Evolutionary conservation across 2,888 invertebrate species (phyloP), one percentile per base, ranked within the genome.

Genomic region (Drosophila ustulata): DNA sequence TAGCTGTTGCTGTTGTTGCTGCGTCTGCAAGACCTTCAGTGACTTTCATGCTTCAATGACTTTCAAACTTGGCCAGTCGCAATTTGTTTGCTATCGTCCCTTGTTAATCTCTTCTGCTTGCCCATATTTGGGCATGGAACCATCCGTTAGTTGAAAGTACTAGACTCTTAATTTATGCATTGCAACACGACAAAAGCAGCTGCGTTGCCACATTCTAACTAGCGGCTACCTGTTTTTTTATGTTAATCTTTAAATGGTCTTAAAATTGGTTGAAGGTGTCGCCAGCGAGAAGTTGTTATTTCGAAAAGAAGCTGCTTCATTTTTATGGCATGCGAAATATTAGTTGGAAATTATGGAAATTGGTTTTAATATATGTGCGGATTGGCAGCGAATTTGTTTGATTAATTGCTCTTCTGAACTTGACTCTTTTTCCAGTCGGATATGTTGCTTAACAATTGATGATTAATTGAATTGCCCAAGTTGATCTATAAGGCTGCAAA

Each of bases 1-100:
- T 11, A 11, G n/a, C 9, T 18, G 9, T 41, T 41, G 39, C 13
- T 55, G 50, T 37, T 55, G 53, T n/a, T 47, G 45, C 57, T 63
- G 76, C 66, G 51, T 55, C 41, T 62, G 25, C 57, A 66, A 80
- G 83, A 72, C 87, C 85, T 76, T 78, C 82, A 75, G 58, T 75
- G 82, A 86, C 86, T 89, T 89, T 88, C 86, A 85, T 71, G 85
- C 89, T 75, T 88, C 78, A 85, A 74, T 85, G 85, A 66, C 75
- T 71, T 53, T 73, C 43, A 67, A 66, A 63, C 32, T 50, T 51
- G 53, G 78, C 59, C 49, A 46, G 46, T 32, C 43, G 66, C 39
- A 67, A 30, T 47, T n/a, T 9, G 25, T 28, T 23, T 34, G 6
- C 59, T 71, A 76, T 82, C 71, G 70, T 71, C 59, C 66, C 56